These are phyloP conservation scores for Centrocercus urophasianus DNA, from an alignment of 2,113 vertebrate genomes.

Conservation along the genomic window DNA sequence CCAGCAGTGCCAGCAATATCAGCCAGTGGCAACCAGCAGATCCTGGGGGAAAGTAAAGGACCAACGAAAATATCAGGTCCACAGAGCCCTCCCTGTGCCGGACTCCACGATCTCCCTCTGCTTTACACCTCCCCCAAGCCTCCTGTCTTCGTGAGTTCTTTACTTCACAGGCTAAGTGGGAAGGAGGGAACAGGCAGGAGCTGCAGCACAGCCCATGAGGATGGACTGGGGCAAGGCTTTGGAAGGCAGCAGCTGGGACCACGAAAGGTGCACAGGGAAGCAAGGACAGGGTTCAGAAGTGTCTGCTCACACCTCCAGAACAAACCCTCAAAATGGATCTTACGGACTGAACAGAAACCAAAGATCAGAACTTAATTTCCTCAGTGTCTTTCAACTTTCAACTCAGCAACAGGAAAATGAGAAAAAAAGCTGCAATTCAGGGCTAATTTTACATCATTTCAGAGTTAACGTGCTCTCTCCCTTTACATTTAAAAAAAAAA, in stretches of 20 bases:
- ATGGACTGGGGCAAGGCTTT: not conserved
- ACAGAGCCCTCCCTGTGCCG: rapidly evolving
- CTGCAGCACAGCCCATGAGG: not conserved
- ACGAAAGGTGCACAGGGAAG: not conserved
- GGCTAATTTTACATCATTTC: not conserved
- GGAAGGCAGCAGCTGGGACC: not conserved
- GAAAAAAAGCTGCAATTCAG: not conserved
- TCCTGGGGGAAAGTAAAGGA: too few species aligned
- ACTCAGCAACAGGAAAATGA: not conserved
- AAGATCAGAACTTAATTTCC: not conserved
- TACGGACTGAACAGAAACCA: slow-evolving; percentile 17
- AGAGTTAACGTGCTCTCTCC: not conserved
- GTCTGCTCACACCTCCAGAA: not conserved
- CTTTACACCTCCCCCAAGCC: not conserved
- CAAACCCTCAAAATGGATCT: not conserved
- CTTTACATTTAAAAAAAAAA: not conserved
- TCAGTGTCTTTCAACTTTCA: not conserved
- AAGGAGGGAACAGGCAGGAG: not conserved
- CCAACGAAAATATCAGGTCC: not conserved
- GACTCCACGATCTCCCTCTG: not conserved
- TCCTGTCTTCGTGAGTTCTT: not conserved
- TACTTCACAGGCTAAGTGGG: not conserved
- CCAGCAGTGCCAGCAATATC: not conserved
- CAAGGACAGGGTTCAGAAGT: not conserved
- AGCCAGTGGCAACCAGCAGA: not conserved